These are phyloP conservation scores for Achatina immaculata DNA, from an alignment of 1,140 invertebrate genomes.

Conservation along the genomic window DNA sequence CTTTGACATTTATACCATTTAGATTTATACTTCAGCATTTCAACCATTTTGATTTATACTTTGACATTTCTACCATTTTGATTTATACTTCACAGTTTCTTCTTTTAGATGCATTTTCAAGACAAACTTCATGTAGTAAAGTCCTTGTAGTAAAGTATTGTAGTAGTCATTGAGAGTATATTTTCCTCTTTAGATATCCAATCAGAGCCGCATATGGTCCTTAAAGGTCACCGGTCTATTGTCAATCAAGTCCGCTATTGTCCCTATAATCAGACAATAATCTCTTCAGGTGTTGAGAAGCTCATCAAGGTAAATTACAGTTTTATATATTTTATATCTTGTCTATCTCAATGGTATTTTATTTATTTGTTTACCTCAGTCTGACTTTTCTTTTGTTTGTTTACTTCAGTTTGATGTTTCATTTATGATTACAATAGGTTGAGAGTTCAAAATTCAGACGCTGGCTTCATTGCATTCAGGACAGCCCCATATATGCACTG, in stretches of 20 bases:
- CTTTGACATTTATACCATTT: too few relatives aligned
- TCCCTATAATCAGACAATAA: constrained; percentile 84
- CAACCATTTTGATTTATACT: too few relatives aligned
- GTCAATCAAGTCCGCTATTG: constrained; percentile 97
- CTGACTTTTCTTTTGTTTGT: background rate
- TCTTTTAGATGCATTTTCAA: too few relatives aligned
- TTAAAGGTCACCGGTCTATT: constrained; percentile 92
- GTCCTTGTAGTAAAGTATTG: too few relatives aligned
- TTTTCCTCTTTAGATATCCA: background rate
- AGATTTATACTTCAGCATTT: too few relatives aligned
- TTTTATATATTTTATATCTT: background rate
- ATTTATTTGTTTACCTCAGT: background rate
- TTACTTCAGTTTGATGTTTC: too few relatives aligned
- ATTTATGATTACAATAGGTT: background rate
- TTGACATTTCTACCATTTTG: too few relatives aligned
- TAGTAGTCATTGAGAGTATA: too few relatives aligned
- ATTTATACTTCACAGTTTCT: too few relatives aligned
- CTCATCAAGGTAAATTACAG: constrained; percentile 85
- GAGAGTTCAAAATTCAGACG: background rate
- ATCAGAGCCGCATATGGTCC: constrained; percentile 83
- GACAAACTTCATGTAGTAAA: too few relatives aligned
- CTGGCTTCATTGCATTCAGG: too few relatives aligned
- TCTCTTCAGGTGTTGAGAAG: constrained; percentile 96
- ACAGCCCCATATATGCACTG: too few relatives aligned
- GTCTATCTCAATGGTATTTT: background rate